Conservation (phyloP, 2,113 vertebrate genomes). For the Petromus typicus region DNA sequence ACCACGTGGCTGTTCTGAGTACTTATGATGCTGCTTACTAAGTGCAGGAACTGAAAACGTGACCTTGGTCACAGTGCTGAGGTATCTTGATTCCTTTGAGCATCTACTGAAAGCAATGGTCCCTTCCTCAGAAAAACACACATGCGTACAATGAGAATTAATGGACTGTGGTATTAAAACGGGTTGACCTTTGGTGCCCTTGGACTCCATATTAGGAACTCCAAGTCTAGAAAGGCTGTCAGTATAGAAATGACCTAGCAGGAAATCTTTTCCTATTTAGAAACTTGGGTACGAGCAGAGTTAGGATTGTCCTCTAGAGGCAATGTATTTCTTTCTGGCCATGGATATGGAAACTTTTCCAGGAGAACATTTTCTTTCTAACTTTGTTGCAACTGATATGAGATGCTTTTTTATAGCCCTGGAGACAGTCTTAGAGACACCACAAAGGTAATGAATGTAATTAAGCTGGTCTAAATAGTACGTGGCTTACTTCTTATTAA, state of each 20-base stretch:
- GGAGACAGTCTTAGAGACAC: conserved; percentile 28
- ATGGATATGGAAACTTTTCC: neutral
- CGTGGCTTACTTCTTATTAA: conserved; percentile 57
- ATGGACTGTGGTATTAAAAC: neutral
- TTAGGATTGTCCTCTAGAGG: neutral
- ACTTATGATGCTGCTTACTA: neutral
- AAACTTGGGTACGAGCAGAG: neutral
- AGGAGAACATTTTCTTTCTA: neutral
- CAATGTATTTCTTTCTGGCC: neutral
- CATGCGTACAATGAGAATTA: neutral
- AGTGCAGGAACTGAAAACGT: neutral
- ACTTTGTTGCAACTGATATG: neutral
- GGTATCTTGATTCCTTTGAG: neutral
- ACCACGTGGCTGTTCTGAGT: neutral
- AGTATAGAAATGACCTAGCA: neutral
- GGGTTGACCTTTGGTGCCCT: neutral
- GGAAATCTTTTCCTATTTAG: neutral
- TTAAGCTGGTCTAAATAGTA: conserved; percentile 37
- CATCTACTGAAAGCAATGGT: neutral
- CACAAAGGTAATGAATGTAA: neutral
- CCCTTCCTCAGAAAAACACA: neutral
- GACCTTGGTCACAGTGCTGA: neutral
- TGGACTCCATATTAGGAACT: neutral
- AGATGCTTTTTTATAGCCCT: conserved; percentile 19
- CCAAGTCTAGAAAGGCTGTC: neutral